Base-by-base conservation (phyloP, 2,797 vertebrate genomes). In the Aeoliscus strigatus region DNA sequence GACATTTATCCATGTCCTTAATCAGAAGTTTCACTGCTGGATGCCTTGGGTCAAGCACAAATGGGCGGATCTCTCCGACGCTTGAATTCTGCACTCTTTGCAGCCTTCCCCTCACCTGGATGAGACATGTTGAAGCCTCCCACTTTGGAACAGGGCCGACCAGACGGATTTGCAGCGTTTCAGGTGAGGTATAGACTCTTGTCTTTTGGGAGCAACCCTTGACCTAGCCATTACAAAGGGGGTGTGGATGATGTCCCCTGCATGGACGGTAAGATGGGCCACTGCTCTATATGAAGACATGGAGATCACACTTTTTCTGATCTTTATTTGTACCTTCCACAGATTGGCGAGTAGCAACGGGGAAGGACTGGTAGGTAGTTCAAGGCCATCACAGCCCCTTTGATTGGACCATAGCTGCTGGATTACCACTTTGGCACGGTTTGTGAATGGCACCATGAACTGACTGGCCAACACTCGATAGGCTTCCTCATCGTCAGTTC, bases 121-220 rank as follows among this genome's bases (percentile, higher is more conserved):
- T 12, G 0, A 47, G 8, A 1, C 31, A 0, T 2, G 11, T 47
- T 13, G 36, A 1, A 7, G 27, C 0, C 4, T 55, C 29, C 43
- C 42, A 55, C n/a, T 55, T 36, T 6, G 42, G 25, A n/a, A n/a
- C n/a, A n/a, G n/a, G n/a, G n/a, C n/a, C n/a, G n/a, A n/a, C n/a
- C n/a, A 14, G 51, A 29, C n/a, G 35, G 25, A 11, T 14, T 47
- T 28, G 3, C 48, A 24, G 24, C 32, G 30, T 4, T 41, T 28
- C 1, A 41, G 6, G 9, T 8, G 10, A 11, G 48, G 48, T 5
- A 51, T 42, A 3, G 48, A 41, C 12, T 27, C 14, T n/a, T 33
- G 37, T 6, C 16, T 5, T 1, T 51, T 50, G 3, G 37, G 28
- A 1, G 29, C 36, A 27, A 51, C 38, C 6, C 37, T 41, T 6